These are phyloP conservation scores for Thera britannica DNA, from an alignment of 2,888 invertebrate genomes.

Conservation along the genomic window DNA sequence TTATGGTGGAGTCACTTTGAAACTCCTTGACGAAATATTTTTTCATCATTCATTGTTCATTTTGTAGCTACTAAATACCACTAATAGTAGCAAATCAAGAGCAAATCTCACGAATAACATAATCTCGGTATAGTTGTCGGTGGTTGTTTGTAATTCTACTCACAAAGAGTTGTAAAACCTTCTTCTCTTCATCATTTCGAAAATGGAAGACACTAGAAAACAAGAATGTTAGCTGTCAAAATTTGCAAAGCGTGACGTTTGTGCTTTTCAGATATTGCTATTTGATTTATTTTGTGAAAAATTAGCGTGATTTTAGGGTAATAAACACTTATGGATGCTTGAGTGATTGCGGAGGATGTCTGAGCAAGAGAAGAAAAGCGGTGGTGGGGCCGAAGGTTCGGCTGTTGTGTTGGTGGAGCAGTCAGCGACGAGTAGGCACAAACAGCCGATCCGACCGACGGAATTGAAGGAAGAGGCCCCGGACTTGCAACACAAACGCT, in stretches of 20 bases:
- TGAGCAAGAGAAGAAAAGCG: slow-evolving; percentile 66
- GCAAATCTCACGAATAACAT: no score
- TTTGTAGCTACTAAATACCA: no score
- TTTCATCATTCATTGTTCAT: no score
- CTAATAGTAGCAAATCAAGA: no score
- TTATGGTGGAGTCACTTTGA: no score
- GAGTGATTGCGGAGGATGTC: slow-evolving; percentile 65
- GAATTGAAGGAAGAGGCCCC: slow-evolving; percentile 57
- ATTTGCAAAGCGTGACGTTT: slow-evolving; percentile 71
- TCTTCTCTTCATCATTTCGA: slow-evolving; percentile 55
- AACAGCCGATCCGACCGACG: slow-evolving; percentile 56
- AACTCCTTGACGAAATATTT: no score
- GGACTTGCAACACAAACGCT: slow-evolving; percentile 61
- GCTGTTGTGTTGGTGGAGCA: slow-evolving; percentile 62
- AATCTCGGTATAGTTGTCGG: no score
- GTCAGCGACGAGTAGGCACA: slow-evolving; percentile 55
- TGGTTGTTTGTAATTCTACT: not conserved
- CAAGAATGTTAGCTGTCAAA: slow-evolving; percentile 71
- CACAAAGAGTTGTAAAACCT: slow-evolving; percentile 42
- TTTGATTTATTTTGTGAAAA: slow-evolving; percentile 58
- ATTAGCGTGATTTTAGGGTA: slow-evolving; percentile 57
- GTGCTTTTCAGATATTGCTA: slow-evolving; percentile 64
- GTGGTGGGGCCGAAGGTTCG: slow-evolving; percentile 46
- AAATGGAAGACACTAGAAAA: slow-evolving; percentile 69
- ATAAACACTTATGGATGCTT: slow-evolving; percentile 65